phyloP scores from a whole-genome alignment of 2,797 vertebrate genomes.

The Eulemur coronatus region DNA sequence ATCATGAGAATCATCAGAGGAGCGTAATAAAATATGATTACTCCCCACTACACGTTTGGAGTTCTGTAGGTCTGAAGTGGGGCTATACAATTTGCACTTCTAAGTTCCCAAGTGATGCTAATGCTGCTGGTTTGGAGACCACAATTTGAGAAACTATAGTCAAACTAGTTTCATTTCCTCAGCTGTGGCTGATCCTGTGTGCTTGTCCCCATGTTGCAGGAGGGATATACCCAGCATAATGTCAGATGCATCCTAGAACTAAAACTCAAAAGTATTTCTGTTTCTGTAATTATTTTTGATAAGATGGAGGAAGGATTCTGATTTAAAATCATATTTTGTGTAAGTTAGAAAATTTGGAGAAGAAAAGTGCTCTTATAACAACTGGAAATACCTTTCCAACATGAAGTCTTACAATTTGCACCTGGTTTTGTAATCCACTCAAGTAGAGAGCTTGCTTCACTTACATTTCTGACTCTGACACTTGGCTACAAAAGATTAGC shows the following conservation, averaged over 20 bases:
- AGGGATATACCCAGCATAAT: neutral
- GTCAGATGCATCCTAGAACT: neutral
- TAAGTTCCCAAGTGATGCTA: neutral
- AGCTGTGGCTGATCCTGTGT: neutral
- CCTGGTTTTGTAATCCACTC: neutral
- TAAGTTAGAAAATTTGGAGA: neutral
- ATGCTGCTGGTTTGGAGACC: neutral
- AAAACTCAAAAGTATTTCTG: neutral
- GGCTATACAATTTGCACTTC: neutral
- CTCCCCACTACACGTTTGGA: no score
- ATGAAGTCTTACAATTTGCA: neutral
- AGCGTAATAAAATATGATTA: neutral
- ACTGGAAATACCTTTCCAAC: neutral
- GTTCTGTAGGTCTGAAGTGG: neutral
- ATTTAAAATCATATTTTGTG: neutral
- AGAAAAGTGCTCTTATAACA: neutral
- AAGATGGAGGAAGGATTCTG: neutral
- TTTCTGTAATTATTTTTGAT: neutral
- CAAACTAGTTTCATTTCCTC: neutral
- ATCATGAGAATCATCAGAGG: neutral
- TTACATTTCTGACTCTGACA: neutral
- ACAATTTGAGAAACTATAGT: neutral
- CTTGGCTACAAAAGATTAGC: conserved; percentile 4
- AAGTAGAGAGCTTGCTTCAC: neutral
- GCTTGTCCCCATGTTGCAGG: neutral